These are phyloP conservation scores for Criorhina ranunculi DNA, from an alignment of 2,888 invertebrate species.

Conservation along the genomic window DNA sequence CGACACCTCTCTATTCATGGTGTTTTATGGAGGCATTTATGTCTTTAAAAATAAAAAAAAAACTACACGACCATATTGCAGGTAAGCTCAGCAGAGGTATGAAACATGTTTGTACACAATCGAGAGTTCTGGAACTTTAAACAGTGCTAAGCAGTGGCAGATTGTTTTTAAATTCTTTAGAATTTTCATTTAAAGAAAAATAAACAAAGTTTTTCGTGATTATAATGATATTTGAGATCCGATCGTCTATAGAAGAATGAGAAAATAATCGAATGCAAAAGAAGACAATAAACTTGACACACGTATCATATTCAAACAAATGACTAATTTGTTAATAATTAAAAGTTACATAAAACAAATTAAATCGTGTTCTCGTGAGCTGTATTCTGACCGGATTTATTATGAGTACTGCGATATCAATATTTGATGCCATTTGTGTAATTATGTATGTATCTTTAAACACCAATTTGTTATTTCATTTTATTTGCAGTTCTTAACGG, in stretches of 20 bases:
- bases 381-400: not conserved
- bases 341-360: not conserved
- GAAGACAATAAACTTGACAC: slow-evolving; percentile 26
- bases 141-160: not conserved
- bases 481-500: too few species aligned
- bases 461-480: too few species aligned
- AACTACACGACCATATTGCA: not conserved
- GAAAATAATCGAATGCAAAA: not conserved
- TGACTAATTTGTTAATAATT: slow-evolving; percentile 22
- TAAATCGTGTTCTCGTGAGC: not conserved
- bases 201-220: slow-evolving; percentile 4
- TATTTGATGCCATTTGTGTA: not conserved
- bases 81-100: not conserved
- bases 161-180: slow-evolving; percentile 4
- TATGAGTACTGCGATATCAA: not conserved
- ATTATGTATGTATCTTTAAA: too few species aligned
- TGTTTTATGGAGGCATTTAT: not conserved
- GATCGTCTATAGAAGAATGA: not conserved
- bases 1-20: not conserved
- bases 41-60: not conserved
- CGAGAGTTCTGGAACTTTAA: not conserved
- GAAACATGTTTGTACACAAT: not conserved
- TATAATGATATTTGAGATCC: slow-evolving; percentile 11
- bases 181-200: slow-evolving; percentile 13
- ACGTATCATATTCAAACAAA: slow-evolving; percentile 7